Evolutionary conservation across 2,888 invertebrate species (phyloP).

Genomic region (Hypselothyrea guttata): DNA sequence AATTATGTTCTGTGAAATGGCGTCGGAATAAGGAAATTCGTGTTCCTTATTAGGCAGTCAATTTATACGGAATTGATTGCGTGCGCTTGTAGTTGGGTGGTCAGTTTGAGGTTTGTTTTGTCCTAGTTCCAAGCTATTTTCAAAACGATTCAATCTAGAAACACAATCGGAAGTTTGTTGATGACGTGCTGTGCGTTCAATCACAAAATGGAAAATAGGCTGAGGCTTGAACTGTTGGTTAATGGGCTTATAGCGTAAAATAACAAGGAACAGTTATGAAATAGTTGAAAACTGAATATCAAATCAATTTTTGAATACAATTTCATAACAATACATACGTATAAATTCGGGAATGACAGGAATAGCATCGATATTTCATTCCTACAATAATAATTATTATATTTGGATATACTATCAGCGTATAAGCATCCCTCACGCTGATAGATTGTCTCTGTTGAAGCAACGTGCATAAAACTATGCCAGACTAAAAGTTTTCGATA

Average conservation of each 20-base stretch:
- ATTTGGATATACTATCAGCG: too few species aligned
- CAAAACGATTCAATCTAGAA: slow-evolving; percentile 52
- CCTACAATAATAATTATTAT: too few species aligned
- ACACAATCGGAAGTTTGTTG: slow-evolving; percentile 55
- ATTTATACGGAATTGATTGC: slow-evolving; percentile 39
- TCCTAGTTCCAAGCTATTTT: slow-evolving; percentile 23
- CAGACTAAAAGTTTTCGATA: not conserved
- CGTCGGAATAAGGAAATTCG: slow-evolving; percentile 11
- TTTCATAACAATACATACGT: too few species aligned
- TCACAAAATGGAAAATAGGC: slow-evolving; percentile 13
- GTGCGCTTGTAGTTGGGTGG: slow-evolving; percentile 33
- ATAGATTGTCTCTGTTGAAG: not conserved
- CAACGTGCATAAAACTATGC: not conserved
- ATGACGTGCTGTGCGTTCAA: slow-evolving; percentile 45
- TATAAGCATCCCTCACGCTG: too few species aligned
- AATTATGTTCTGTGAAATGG: slow-evolving; percentile 1
- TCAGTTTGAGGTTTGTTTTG: slow-evolving; percentile 21
- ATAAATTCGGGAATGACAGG: too few species aligned
- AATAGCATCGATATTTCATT: too few species aligned
- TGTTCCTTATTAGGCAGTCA: slow-evolving; percentile 5
- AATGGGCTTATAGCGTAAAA: too few species aligned
- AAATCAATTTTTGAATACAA: too few species aligned
- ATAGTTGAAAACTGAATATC: too few species aligned
- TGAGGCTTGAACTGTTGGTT: slow-evolving; percentile 8
- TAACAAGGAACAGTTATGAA: too few species aligned